A percentile compares a stretch with the other conserved stretches of the same genome.
Evolutionary conservation across 2,888 invertebrate genomes (phyloP).

Genomic region (Morpho achilles): DNA sequence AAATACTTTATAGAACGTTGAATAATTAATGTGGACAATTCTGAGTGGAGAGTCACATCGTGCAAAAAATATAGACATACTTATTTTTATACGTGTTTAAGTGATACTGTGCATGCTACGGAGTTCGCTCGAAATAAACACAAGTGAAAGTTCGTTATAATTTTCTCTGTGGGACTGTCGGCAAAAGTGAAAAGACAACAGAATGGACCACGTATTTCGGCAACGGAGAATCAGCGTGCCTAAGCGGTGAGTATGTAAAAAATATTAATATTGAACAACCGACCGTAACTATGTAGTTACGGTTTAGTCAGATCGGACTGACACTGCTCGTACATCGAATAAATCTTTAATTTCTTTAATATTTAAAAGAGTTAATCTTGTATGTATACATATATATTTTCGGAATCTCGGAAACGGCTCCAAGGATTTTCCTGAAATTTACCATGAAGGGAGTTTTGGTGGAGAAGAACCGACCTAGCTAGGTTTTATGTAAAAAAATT

Average conservation of each 20-base stretch:
- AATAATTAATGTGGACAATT: constrained; percentile 17
- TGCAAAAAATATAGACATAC: constrained; percentile 16
- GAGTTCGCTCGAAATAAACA: constrained; percentile 44
- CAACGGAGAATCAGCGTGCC: constrained; percentile 70
- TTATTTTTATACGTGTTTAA: constrained; percentile 11
- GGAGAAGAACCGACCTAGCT: too few relatives aligned
- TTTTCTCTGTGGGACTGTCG: constrained; percentile 60
- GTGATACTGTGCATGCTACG: constrained; percentile 21
- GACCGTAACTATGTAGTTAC: too few relatives aligned
- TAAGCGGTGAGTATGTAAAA: constrained; percentile 56
- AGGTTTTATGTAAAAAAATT: too few relatives aligned
- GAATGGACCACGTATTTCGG: constrained; percentile 74
- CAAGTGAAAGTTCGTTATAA: constrained; percentile 66
- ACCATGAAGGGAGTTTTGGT: too few relatives aligned
- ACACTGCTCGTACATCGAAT: too few relatives aligned
- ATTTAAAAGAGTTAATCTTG: too few relatives aligned
- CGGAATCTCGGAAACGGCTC: too few relatives aligned
- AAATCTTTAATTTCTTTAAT: too few relatives aligned
- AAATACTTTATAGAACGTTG: constrained; percentile 16
- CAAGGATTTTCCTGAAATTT: too few relatives aligned
- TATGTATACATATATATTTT: too few relatives aligned
- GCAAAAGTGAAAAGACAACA: constrained; percentile 52
- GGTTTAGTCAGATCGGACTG: too few relatives aligned
- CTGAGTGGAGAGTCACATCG: constrained; percentile 14
- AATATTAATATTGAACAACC: neutral